These are phyloP conservation scores for Idris sp. DNA, from an alignment of 1,140 invertebrate genomes.

Conservation along the genomic window DNA sequence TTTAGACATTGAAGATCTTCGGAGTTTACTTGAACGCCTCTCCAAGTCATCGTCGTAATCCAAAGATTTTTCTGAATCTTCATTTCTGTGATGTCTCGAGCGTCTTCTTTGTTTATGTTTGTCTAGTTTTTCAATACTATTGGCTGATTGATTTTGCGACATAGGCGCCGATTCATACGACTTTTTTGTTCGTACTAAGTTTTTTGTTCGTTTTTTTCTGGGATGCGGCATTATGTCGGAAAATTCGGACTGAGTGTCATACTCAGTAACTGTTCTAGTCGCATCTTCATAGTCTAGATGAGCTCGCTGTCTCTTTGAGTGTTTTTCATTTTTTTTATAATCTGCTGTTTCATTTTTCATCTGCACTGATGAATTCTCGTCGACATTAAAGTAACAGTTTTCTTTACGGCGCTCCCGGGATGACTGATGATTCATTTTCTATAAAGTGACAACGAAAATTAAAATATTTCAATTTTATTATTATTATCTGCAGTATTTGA, in stretches of 20 bases:
- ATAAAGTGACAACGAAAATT: too few species aligned
- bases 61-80: conserved; percentile 34
- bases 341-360: conserved; percentile 32
- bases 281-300: conserved; percentile 20
- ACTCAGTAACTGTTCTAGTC: conserved; percentile 17
- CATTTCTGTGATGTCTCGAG: conserved; percentile 25
- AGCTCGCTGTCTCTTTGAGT: conserved; percentile 18
- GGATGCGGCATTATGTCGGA: conserved; percentile 30
- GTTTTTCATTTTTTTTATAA: conserved; percentile 22
- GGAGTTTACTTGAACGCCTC: conserved; percentile 23
- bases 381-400: too few species aligned
- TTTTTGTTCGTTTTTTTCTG: conserved; percentile 16
- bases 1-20: conserved; percentile 24
- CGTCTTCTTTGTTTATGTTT: conserved; percentile 36
- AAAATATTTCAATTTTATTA: too few species aligned
- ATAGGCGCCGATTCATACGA: conserved; percentile 20
- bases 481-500: too few species aligned
- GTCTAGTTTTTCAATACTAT: conserved; percentile 21
- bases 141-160: conserved; percentile 20
- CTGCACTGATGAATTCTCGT: too few species aligned
- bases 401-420: too few species aligned
- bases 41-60: conserved; percentile 13
- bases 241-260: conserved; percentile 37
- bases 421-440: too few species aligned
- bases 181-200: conserved; percentile 21